phyloP scores from a whole-genome alignment of 1,140 invertebrate genomes.

The Rhizoglyphus robini region DNA sequence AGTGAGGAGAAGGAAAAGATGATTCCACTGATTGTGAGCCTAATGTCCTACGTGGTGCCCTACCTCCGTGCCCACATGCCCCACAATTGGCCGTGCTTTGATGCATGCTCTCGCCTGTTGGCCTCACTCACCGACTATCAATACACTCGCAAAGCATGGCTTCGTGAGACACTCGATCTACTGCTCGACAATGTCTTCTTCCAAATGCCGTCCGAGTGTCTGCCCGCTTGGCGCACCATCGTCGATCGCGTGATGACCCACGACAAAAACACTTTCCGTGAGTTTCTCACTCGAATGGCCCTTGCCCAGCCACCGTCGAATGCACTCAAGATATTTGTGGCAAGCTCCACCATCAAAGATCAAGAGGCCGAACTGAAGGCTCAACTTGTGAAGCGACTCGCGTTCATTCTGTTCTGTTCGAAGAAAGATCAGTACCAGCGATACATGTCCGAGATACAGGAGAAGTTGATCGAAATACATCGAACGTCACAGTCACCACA shows the following conservation, averaged over 20 bases:
- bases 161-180: conserved; percentile 75
- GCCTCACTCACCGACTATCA: conserved; percentile 72
- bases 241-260: conserved; percentile 90
- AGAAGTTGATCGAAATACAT: conserved; percentile 70
- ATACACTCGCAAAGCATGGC: conserved; percentile 81
- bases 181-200: conserved; percentile 70
- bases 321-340: conserved; percentile 42
- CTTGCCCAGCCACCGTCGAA: conserved; percentile 27
- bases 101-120: conserved; percentile 70
- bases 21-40: conserved; percentile 57
- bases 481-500: conserved; percentile 61
- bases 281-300: conserved; percentile 42
- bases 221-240: conserved; percentile 66
- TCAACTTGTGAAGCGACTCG: conserved; percentile 67
- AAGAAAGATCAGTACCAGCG: conserved; percentile 83
- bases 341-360: conserved; percentile 51
- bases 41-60: conserved; percentile 78
- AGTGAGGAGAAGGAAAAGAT: conserved; percentile 88
- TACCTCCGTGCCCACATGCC: conserved; percentile 74
- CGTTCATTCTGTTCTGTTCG: conserved; percentile 81
- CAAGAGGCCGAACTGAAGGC: conserved; percentile 77
- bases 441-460: conserved; percentile 86
- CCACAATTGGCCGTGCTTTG: conserved; percentile 67
- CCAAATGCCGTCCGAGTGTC: conserved; percentile 66
- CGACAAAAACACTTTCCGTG: conserved; percentile 80